Conservation (phyloP, 2,113 vertebrate species). For the Dinomys branickii region DNA sequence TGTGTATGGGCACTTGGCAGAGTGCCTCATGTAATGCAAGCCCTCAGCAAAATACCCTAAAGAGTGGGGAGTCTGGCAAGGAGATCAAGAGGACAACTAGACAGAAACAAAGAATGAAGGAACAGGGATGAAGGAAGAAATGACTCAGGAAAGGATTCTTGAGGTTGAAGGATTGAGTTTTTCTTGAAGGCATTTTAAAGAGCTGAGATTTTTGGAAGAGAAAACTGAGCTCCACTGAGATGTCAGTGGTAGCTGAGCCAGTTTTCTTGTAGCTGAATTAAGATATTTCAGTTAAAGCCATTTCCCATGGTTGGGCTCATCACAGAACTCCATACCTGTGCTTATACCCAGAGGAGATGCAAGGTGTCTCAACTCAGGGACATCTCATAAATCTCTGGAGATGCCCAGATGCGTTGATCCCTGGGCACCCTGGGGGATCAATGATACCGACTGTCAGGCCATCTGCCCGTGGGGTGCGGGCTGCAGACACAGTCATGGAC, state of each 20-base stretch:
- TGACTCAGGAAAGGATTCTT: background rate
- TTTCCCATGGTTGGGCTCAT: background rate
- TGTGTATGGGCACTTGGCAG: background rate
- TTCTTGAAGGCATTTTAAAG: background rate
- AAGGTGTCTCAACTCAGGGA: background rate
- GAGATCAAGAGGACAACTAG: background rate
- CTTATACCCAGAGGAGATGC: background rate
- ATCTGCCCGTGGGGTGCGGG: no score
- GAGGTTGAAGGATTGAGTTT: background rate
- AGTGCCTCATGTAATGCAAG: background rate
- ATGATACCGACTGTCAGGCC: background rate
- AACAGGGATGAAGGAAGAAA: background rate
- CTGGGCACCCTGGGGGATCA: no score
- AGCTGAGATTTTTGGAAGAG: background rate
- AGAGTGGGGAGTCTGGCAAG: no score
- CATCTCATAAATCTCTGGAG: background rate
- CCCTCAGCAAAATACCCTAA: background rate
- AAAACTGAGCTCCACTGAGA: background rate
- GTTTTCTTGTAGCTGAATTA: background rate
- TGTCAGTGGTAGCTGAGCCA: background rate
- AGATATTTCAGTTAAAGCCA: background rate
- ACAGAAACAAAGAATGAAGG: background rate
- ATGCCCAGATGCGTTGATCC: background rate
- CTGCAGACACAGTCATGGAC: background rate
- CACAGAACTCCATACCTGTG: background rate